Evolutionary conservation across 1,140 invertebrate genomes (phyloP), one percentile per base, ranked within the genome.

Genomic region (Trichonephila inaurata): DNA sequence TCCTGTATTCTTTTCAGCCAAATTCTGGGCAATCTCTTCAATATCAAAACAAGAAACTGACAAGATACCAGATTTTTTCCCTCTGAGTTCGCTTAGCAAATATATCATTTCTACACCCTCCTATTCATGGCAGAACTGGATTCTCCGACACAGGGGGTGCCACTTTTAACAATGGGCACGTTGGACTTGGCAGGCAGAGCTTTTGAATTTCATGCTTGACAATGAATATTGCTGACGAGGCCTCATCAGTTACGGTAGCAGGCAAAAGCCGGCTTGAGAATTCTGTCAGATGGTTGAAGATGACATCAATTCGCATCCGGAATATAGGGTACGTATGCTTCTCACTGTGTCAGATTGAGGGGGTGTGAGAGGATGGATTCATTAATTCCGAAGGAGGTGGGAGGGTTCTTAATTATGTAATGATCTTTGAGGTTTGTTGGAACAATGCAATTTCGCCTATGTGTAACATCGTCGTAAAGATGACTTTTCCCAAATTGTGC

Each of bases 161-260:
- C 72, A 77, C 72, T 77, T 77, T 77, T 77, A 77, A 77, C 72
- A 77, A 77, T 77, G 72, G 40, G 16, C 33, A 16, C 69, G 72
- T 77, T 28, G 72, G 72, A 51, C 72, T 77, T 77, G 72, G 72
- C 72, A 77, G 72, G 72, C 66, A 69, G 21, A 69, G 66, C 72
- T 33, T 33, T 77, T 77, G 72, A 77, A 77, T 77, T 77, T 77
- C 28, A 77, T 40, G 72, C 69, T 33, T 19, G 24, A 77, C 72
- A 77, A 77, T 77, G 72, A 77, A 77, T 77, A 77, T 77, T 77
- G 72, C 72, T 77, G 72, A 77, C 72, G 72, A 77, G 72, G 72
- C 72, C 33, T 77, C 72, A 77, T 77, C 72, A 77, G 72, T 77
- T 77, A 77, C 72, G 72, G 72, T 77, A 24, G 72, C 72, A 33